These are phyloP conservation scores for Myiozetetes cayanensis DNA, from an alignment of 2,113 vertebrate species.

Conservation along the genomic window DNA sequence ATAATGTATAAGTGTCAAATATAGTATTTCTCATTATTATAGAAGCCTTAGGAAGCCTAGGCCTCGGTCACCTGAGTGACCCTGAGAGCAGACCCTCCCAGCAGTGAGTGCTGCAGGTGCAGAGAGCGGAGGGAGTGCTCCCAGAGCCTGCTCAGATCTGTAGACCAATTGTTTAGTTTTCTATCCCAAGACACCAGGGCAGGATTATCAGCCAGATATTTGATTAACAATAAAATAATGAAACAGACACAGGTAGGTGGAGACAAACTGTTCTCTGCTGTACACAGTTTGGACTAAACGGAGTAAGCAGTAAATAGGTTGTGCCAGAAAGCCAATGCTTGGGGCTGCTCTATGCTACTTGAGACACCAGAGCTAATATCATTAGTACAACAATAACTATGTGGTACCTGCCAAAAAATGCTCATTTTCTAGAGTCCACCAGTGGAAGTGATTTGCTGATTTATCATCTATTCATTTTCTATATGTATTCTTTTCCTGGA, in stretches of 20 bases:
- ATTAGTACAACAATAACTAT: not conserved
- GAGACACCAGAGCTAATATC: not conserved
- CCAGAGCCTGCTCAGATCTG: not conserved
- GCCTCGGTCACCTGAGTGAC: not conserved
- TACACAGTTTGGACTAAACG: not conserved
- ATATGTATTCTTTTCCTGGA: not conserved
- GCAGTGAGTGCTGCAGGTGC: not conserved
- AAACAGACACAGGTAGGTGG: not conserved
- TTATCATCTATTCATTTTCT: not conserved
- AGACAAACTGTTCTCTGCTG: accelerated
- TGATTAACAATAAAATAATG: not conserved
- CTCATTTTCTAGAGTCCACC: not conserved
- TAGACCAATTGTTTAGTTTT: not conserved
- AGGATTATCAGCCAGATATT: not conserved
- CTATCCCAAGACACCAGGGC: not conserved
- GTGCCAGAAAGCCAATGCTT: not conserved
- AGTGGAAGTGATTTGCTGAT: not conserved
- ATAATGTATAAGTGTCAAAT: not conserved
- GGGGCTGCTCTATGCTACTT: not conserved
- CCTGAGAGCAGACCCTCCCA: not conserved
- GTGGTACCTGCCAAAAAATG: not conserved
- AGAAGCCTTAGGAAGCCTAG: not conserved
- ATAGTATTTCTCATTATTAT: not conserved
- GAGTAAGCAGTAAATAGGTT: not conserved
- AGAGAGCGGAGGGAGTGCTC: not conserved